These are phyloP conservation scores for Synergus japonicus DNA, from an alignment of 2,888 invertebrate genomes.

Conservation along the genomic window DNA sequence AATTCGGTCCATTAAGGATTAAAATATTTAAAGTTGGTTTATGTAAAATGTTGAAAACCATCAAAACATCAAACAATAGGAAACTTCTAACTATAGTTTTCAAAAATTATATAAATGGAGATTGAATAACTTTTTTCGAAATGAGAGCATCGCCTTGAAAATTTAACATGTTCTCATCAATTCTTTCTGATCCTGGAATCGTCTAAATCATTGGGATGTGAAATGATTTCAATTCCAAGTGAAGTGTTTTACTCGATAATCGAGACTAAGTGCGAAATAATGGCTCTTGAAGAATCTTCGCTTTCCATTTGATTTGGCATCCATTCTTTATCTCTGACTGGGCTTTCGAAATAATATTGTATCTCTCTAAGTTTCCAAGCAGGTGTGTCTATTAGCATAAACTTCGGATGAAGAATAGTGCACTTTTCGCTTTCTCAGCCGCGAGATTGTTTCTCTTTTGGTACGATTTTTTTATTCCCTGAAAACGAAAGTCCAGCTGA, in stretches of 20 bases:
- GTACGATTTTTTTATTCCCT: conserved; percentile 12
- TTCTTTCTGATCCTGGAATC: neutral
- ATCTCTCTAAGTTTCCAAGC: conserved; percentile 16
- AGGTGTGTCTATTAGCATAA: conserved; percentile 39
- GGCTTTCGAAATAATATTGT: conserved; percentile 39
- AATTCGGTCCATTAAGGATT: neutral
- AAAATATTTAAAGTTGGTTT: neutral
- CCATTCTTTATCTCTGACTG: neutral
- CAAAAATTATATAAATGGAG: no score
- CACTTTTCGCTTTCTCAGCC: conserved; percentile 31
- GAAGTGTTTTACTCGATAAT: neutral
- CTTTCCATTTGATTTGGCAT: conserved; percentile 28
- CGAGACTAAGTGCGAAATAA: neutral
- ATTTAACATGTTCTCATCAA: neutral
- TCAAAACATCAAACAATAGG: neutral
- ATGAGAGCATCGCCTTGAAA: neutral
- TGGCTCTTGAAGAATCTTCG: neutral
- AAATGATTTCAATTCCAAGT: neutral
- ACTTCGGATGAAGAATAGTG: conserved; percentile 12
- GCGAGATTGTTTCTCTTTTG: conserved; percentile 36
- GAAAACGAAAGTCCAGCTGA: conserved; percentile 26
- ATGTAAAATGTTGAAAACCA: neutral
- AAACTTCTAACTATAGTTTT: no score
- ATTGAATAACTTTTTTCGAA: no score
- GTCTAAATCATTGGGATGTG: neutral